Evolutionary conservation across 1,140 invertebrate genomes (phyloP), one percentile per base, ranked within the genome.

Genomic region (Anoplophora glabripennis): DNA sequence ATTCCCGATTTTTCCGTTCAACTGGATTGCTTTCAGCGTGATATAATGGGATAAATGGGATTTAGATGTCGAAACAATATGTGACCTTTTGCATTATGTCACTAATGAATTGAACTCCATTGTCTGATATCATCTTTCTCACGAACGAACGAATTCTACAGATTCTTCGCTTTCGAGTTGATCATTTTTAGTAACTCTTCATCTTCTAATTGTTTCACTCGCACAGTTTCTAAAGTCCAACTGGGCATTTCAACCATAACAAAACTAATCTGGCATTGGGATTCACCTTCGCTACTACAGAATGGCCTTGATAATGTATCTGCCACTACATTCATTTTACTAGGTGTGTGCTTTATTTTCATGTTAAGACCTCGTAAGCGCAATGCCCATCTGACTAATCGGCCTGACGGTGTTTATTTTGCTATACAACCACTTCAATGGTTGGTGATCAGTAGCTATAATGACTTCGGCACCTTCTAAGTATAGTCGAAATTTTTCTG

Each of bases 391-490:
- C 78, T 56, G 0, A 76, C 77, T 5, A 79, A 41, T 4, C 72
- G 51, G 5, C 75, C 75, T 0, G 58, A 72, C 0, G 78, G 73
- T 1, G 75, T 73, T 64, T 78, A n/a, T 80, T 0, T 78, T 59
- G 3, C 34, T 49, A 38, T 75, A 67, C 0, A 84, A 61, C 77
- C 79, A 83, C 46, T 64, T 69, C 4, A 84, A 58, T 0, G 78
- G 67, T 64, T 78, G 77, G 56, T 83, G 80, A 61, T 84, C 79
- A 5, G 65, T 72, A 0, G 69, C 53, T 1, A 78, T 64, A 1
- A 18, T 68, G 17, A 0, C 78, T 2, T 18, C 7, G 14, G 53
- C 52, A 58, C 46, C 57, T 21, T 66, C 70, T 7, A 64, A 67
- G 21, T 68, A 68, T 3, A 66, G 10, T n/a, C 37, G 15, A 44